A percentile compares a stretch with the other conserved stretches of the same genome.
These are phyloP conservation scores for Babyrousa celebensis DNA, from an alignment of 2,797 vertebrate species.

Conservation along the genomic window DNA sequence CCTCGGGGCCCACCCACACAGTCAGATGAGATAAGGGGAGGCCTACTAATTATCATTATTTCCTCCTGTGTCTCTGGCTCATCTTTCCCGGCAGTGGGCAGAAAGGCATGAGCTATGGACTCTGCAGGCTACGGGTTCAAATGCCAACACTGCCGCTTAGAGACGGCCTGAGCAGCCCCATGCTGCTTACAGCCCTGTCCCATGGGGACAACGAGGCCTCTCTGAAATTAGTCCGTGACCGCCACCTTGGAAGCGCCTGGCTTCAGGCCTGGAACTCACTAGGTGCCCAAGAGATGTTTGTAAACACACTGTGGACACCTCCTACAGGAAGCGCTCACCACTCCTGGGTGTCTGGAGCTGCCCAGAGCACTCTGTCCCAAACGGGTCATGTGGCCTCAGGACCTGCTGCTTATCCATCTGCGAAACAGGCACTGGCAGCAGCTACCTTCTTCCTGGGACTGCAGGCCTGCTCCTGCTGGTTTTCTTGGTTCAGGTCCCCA, in stretches of 20 bases:
- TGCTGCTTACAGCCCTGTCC: background rate
- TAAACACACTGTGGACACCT: background rate
- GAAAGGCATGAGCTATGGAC: slow-evolving; percentile 20
- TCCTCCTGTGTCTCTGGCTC: background rate
- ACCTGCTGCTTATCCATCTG: background rate
- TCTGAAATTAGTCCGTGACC: background rate
- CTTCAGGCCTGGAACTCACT: background rate
- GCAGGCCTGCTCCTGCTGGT: background rate
- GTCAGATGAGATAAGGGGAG: slow-evolving; percentile 23
- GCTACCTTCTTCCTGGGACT: background rate
- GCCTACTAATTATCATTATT: slow-evolving; percentile 26
- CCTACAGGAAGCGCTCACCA: background rate
- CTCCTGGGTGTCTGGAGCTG: background rate
- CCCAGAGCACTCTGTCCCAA: background rate
- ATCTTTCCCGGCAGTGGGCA: background rate
- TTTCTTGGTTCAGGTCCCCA: background rate
- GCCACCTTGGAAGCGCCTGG: background rate
- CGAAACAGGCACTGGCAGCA: background rate
- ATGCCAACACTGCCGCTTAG: background rate
- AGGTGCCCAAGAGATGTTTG: background rate
- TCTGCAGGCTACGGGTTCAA: background rate
- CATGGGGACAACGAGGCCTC: background rate
- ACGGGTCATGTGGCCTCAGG: background rate
- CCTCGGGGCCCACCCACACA: background rate
- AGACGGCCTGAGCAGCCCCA: background rate